Evolutionary conservation across 2,113 vertebrate species (phyloP).

Genomic region (Telmatochromis brachygnathus): DNA sequence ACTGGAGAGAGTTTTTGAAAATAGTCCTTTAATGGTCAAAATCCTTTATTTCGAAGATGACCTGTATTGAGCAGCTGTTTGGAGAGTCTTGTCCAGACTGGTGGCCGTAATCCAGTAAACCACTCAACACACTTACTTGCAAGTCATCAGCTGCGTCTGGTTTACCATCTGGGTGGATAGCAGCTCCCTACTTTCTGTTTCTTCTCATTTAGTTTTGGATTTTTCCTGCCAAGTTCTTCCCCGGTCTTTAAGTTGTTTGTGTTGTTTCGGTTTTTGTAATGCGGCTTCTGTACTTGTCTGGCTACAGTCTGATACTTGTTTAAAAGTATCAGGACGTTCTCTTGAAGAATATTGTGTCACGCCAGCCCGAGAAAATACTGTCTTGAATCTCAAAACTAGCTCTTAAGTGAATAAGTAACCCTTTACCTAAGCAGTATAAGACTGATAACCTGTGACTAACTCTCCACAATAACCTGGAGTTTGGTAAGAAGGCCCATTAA

Average conservation of each 20-base stretch:
- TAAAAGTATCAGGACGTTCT: background rate
- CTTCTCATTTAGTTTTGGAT: background rate
- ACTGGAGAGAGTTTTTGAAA: fast-evolving
- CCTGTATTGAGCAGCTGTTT: constrained; percentile 20
- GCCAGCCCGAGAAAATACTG: background rate
- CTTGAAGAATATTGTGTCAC: background rate
- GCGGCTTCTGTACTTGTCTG: background rate
- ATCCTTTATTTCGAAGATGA: background rate
- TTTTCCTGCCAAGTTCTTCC: background rate
- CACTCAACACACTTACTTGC: background rate
- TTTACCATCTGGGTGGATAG: constrained; percentile 33
- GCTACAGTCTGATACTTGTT: background rate
- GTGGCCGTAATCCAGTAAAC: constrained; percentile 6
- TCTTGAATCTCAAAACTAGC: background rate
- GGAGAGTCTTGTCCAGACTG: constrained; percentile 10
- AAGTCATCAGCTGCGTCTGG: background rate
- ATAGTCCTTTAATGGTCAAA: background rate
- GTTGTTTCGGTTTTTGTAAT: fast-evolving
- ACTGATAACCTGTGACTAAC: background rate
- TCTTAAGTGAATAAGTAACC: background rate
- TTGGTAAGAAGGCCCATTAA: background rate
- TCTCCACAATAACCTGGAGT: background rate
- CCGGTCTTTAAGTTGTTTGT: background rate
- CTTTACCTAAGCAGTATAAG: background rate
- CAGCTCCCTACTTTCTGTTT: constrained; percentile 1